A percentile compares a stretch with the other conserved stretches of the same genome.
Evolutionary conservation across 1,140 invertebrate species (phyloP).

Genomic region (Caenorhabditis briggsae): DNA sequence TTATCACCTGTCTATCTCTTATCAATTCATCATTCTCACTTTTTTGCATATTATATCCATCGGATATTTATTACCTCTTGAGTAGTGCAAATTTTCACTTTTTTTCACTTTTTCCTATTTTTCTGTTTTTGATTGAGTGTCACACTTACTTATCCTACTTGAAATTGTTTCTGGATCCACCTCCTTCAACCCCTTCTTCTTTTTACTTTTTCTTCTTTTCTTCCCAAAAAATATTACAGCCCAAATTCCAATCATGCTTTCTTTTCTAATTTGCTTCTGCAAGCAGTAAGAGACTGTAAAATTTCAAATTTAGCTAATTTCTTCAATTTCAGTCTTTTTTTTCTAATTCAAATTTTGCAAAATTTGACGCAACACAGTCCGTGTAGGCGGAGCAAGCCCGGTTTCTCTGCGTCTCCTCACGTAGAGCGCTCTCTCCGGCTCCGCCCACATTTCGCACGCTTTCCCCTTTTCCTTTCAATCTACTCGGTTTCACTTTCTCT

Average conservation of each 20-base stretch:
- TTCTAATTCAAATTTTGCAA: background rate
- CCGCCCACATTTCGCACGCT: slow-evolving; percentile 54
- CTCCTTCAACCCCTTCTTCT: background rate
- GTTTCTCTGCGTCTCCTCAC: background rate
- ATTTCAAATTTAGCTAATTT: background rate
- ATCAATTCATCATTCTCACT: background rate
- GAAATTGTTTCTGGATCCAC: slow-evolving; percentile 16
- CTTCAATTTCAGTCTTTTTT: background rate
- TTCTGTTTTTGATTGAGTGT: background rate
- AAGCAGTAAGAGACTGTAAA: background rate
- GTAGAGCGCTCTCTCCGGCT: slow-evolving; percentile 20
- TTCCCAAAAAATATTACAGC: background rate
- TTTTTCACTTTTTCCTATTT: background rate
- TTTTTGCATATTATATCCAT: background rate
- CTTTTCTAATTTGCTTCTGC: background rate
- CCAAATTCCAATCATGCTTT: slow-evolving; percentile 20
- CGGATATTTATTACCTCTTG: background rate
- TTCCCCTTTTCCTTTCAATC: slow-evolving; percentile 26
- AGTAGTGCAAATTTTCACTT: slow-evolving; percentile 24
- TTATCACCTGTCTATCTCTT: background rate
- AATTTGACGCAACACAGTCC: slow-evolving; percentile 10
- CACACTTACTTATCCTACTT: slow-evolving; percentile 45
- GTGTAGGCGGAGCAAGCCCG: background rate
- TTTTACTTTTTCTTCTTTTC: background rate
- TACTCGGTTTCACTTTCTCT: slow-evolving; percentile 5